phyloP scores from a whole-genome alignment of 1,140 invertebrate species.

The Aporrectodea caliginosa region DNA sequence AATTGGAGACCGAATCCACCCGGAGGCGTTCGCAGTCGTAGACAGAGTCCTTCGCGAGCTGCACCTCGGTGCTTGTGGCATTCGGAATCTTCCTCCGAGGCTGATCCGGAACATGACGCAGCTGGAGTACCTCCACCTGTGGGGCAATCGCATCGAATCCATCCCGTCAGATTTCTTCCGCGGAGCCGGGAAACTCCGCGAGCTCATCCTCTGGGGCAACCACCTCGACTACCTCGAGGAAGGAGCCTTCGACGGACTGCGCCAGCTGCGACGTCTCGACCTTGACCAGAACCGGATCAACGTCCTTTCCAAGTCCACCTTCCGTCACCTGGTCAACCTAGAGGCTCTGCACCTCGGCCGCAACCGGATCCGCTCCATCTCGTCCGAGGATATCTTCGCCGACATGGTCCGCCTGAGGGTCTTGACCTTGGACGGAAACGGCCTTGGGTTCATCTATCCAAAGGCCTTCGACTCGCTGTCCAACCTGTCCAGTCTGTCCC shows the following conservation, averaged over 20 bases:
- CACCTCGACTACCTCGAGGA: constrained; percentile 8
- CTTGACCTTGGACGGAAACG: constrained; percentile 68
- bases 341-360: constrained; percentile 64
- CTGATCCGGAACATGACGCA: constrained; percentile 1
- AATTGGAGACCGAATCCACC: constrained; percentile 16
- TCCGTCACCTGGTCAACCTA: constrained; percentile 54
- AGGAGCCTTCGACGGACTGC: constrained; percentile 12
- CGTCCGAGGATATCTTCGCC: constrained; percentile 65
- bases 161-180: constrained; percentile 18
- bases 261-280: constrained; percentile 20
- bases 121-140: constrained; percentile 14
- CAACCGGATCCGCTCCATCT: constrained; percentile 65
- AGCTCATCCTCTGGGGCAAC: constrained; percentile 28
- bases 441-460: constrained; percentile 66
- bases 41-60: constrained; percentile 14
- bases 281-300: constrained; percentile 23
- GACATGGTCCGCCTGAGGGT: constrained; percentile 65
- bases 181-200: constrained; percentile 9
- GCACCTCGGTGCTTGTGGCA: constrained; percentile 18
- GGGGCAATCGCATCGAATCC: constrained; percentile 8
- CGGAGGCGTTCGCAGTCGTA: constrained; percentile 7
- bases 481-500: constrained; percentile 62
- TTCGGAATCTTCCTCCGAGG: background rate
- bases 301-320: background rate
- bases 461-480: constrained; percentile 68